Evolutionary conservation across 2,797 vertebrate species (phyloP), one percentile per base, ranked within the genome.

Genomic region (Ambastaia sidthimunki): DNA sequence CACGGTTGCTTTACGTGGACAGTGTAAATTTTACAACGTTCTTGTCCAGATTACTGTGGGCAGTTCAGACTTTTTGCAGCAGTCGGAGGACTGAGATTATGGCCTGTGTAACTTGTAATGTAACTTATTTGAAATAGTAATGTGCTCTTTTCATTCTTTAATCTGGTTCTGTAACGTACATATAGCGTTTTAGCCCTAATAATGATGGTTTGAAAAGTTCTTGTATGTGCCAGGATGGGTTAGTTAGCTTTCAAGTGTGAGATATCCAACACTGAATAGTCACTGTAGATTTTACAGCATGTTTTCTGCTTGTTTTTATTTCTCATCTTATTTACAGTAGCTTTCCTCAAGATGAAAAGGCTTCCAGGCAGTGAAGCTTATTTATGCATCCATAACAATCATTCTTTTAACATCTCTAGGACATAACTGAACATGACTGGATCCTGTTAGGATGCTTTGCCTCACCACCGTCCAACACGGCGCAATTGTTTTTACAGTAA

Each of bases 381-480:
- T 82, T 83, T 82, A 84, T 76, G 60, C 75, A 82, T 74, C 55
- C 63, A 83, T 55, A 80, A 80, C 71, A 76, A 62, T 73, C 76
- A 78, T 79, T 60, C 66, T 67, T 48, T 25, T 25, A 57, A 21
- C 11, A 19, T 65, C 78, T 59, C 44, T 37, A 34, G 21, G 74
- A 69, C 47, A 37, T 77, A 54, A 79, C 69, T 70, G 59, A 67
- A 55, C 76, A 69, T 80, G 85, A 81, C 85, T 74, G 82, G 91
- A 34, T 25, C 7, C 21, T n/a, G 47, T 76, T 65, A 76, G 69
- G 66, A 62, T 21, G 69, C 71, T 55, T 28, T 65, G 19, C 19
- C 0, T 13, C 55, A 31, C 54, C 91, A 93, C 92, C 92, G 89
- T 88, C 91, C 91, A 89, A 91, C 88, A 93, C 87, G 91, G 84